Base-by-base conservation (phyloP, 2,888 invertebrate species). In the Orthosia gothica region DNA sequence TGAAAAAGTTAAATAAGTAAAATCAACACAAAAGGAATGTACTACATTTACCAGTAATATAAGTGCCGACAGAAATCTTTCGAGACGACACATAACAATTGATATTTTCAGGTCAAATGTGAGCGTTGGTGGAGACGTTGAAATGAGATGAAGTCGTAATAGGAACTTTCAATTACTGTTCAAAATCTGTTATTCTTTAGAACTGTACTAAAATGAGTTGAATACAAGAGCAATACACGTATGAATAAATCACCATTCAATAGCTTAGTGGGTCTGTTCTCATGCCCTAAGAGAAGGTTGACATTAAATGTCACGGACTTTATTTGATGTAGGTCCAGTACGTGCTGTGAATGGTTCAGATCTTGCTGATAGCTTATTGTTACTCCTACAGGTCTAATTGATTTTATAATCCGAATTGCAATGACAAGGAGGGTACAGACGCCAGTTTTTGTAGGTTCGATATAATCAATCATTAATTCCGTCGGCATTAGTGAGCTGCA, bases 261-360 rank as follows among this genome's bases (percentile, higher is more conserved):
- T 74, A 59, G 62, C 62, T n/a, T 66, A 54, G 63, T 64, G 52
- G 11, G 55, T 16, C 52, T 64, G 71, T 84, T 77, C 79, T 74
- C 80, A 74, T 76, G 83, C 83, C 79, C 79, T 76, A 47, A 69
- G 40, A 70, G 57, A 61, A 77, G 71, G 71, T 75, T 70, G 70
- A 66, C 66, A 74, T 57, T 74, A 80, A 85, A 87, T 87, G 80
- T 82, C 85, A 87, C 20, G 79, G 82, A 65, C 86, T 75, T 63
- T 55, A 67, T 81, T 72, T 78, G 74, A 81, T 84, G 70, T 76
- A 76, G 81, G 78, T 84, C 74, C 74, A 59, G 20, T 73, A 65
- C 72, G 58, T 83, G 78, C 59, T 57, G 76, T 45, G 72, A 70
- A 58, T 64, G 74, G 57, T 47, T 59, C 55, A 65, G 71, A 70